Conservation (phyloP, 2,113 vertebrate species). For the Colinus virginianus region DNA sequence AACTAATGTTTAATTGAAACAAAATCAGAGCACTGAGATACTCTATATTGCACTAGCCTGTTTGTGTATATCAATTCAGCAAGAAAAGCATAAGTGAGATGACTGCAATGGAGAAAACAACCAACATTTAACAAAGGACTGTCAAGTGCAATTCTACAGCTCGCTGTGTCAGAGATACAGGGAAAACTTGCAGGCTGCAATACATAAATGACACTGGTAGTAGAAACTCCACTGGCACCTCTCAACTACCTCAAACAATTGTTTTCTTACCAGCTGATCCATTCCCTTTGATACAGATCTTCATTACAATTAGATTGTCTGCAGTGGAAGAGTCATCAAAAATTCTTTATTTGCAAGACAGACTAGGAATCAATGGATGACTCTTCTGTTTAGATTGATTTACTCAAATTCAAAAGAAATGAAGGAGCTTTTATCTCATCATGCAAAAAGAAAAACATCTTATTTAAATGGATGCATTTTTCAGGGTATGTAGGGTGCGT, state of each 20-base stretch:
- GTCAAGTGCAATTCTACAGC: neutral
- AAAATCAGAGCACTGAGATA: neutral
- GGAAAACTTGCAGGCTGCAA: neutral
- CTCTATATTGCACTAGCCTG: neutral
- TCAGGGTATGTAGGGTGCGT: neutral
- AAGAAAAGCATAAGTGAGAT: neutral
- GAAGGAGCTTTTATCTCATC: neutral
- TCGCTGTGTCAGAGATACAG: neutral
- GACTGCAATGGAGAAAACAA: neutral
- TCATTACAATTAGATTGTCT: neutral
- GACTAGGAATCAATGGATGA: neutral
- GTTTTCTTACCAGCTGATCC: neutral
- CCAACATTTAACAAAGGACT: neutral
- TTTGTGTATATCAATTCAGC: neutral
- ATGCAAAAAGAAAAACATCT: neutral
- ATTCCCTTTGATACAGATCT: neutral
- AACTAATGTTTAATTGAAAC: neutral
- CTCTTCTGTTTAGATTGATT: neutral
- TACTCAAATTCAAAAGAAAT: neutral
- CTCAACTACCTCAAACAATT: neutral
- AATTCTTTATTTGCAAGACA: neutral
- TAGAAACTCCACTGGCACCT: neutral
- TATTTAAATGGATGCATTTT: neutral
- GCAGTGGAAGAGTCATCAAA: too few species aligned
- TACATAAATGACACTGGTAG: neutral